Evolutionary conservation across 1,140 invertebrate species (phyloP).

Genomic region (Drosophila aff.): DNA sequence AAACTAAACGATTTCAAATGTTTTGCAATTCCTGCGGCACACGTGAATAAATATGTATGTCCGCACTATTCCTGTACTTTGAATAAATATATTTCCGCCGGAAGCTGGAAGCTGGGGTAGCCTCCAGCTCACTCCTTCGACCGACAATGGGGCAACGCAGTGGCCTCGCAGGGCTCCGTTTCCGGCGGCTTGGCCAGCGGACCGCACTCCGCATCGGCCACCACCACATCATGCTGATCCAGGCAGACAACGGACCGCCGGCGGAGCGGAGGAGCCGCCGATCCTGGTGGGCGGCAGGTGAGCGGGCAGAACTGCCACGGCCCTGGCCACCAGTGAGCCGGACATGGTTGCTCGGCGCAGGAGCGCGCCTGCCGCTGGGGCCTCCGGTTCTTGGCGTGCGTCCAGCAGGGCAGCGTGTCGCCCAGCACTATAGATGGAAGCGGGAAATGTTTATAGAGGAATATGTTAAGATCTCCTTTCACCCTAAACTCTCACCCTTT

Average conservation of each 20-base stretch:
- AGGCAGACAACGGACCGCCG: slow-evolving; percentile 91
- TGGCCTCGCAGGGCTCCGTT: slow-evolving; percentile 87
- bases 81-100: slow-evolving; percentile 33
- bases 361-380: slow-evolving; percentile 87
- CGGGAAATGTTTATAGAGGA: not conserved
- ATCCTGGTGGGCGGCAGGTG: slow-evolving; percentile 86
- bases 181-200: slow-evolving; percentile 87
- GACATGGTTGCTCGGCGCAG: slow-evolving; percentile 91
- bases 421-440: slow-evolving; percentile 85
- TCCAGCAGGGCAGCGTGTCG: slow-evolving; percentile 89
- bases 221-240: slow-evolving; percentile 88
- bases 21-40: not conserved
- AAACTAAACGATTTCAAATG: not conserved
- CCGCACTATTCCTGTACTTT: slow-evolving; percentile 10
- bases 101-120: not conserved
- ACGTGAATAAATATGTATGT: slow-evolving; percentile 44
- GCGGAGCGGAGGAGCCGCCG: slow-evolving; percentile 86
- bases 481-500: slow-evolving; percentile 84
- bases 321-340: slow-evolving; percentile 92
- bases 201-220: slow-evolving; percentile 89
- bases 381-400: slow-evolving; percentile 86
- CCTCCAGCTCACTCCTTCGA: slow-evolving; percentile 21
- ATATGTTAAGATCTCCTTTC: not conserved
- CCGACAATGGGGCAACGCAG: slow-evolving; percentile 86
- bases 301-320: slow-evolving; percentile 93